A percentile compares a stretch with the other conserved stretches of the same genome.
Evolutionary conservation across 2,888 invertebrate genomes (phyloP).

Genomic region (Hypomecis punctinalis): DNA sequence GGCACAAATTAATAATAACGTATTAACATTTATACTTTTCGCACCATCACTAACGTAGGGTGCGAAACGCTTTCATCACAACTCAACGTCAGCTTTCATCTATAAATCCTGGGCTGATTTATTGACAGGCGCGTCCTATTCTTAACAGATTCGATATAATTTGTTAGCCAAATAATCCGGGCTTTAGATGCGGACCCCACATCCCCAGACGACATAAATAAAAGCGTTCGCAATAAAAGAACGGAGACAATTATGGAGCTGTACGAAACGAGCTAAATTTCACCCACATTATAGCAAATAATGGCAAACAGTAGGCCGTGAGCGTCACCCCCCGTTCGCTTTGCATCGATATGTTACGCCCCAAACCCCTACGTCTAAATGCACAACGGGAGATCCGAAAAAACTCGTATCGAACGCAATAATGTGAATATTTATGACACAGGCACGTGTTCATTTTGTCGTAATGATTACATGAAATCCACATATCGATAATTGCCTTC

Average conservation of each 20-base stretch:
- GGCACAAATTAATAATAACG: slow-evolving; percentile 39
- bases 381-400: slow-evolving; percentile 78
- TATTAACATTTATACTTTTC: slow-evolving; percentile 45
- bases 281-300: slow-evolving; percentile 83
- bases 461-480: slow-evolving; percentile 77
- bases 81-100: slow-evolving; percentile 70
- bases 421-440: slow-evolving; percentile 82
- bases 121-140: slow-evolving; percentile 80
- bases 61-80: slow-evolving; percentile 56
- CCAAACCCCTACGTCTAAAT: slow-evolving; percentile 78
- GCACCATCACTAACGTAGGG: slow-evolving; percentile 54
- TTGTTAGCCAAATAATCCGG: slow-evolving; percentile 85
- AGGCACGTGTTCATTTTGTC: slow-evolving; percentile 78
- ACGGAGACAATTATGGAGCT: slow-evolving; percentile 77
- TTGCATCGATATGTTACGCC: slow-evolving; percentile 78
- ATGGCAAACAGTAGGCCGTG: slow-evolving; percentile 79
- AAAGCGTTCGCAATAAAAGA: slow-evolving; percentile 71
- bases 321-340: slow-evolving; percentile 71
- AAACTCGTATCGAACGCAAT: slow-evolving; percentile 68
- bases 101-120: slow-evolving; percentile 80
- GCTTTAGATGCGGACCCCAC: slow-evolving; percentile 71
- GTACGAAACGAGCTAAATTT: slow-evolving; percentile 80
- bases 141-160: slow-evolving; percentile 81
- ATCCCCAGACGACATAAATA: slow-evolving; percentile 55
- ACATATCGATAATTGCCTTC: slow-evolving; percentile 77